Conservation (phyloP, 2,888 invertebrate genomes). For the Hoplodrina blanda region DNA sequence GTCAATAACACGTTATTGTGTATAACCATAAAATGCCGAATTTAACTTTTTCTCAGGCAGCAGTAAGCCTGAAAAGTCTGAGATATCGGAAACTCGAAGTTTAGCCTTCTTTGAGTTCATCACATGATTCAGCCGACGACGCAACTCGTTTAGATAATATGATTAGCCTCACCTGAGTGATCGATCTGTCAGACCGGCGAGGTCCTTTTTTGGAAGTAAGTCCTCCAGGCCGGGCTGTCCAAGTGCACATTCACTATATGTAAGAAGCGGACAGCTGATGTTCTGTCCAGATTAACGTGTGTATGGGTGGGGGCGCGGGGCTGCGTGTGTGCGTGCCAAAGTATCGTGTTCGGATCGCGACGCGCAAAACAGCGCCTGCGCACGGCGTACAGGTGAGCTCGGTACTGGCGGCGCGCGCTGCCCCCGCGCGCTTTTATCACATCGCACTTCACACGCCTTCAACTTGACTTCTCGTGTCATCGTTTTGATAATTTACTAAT, state of each 20-base stretch:
- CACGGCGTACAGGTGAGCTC: conserved; percentile 78
- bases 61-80: conserved; percentile 4
- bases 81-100: conserved; percentile 4
- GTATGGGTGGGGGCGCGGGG: conserved; percentile 73
- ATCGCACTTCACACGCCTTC: conserved; percentile 84
- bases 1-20: conserved; percentile 20
- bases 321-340: conserved; percentile 65
- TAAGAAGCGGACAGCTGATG: conserved; percentile 72
- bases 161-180: conserved; percentile 77
- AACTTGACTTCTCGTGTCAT: conserved; percentile 83
- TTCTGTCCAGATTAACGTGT: conserved; percentile 65
- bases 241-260: conserved; percentile 84
- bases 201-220: conserved; percentile 70
- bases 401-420: conserved; percentile 87
- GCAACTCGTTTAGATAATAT: conserved; percentile 64
- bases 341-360: conserved; percentile 61
- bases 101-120: conserved; percentile 66
- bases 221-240: conserved; percentile 68
- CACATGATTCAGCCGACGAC: conserved; percentile 77
- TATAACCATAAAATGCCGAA: conserved; percentile 12
- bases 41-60: conserved; percentile 9
- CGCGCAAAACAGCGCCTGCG: conserved; percentile 79
- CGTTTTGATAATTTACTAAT: conserved; percentile 51
- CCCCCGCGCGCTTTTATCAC: conserved; percentile 85
- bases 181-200: conserved; percentile 68